These are phyloP conservation scores for Pterocles orientalis DNA, from an alignment of 2,113 vertebrate species.

Conservation along the genomic window DNA sequence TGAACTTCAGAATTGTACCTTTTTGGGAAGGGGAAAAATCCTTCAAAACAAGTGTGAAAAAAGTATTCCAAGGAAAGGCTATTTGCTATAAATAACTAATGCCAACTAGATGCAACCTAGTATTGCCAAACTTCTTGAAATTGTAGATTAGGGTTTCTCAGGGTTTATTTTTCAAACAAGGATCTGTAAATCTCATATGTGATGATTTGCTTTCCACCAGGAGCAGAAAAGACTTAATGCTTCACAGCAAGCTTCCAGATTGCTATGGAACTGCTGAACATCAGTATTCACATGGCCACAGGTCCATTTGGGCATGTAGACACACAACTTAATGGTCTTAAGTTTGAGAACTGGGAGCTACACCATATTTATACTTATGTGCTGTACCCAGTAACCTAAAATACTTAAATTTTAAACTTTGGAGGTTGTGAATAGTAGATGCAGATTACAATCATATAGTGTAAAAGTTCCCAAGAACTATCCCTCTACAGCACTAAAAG, in stretches of 20 bases:
- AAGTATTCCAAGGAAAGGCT: neutral
- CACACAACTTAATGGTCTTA: neutral
- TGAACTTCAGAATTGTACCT: conserved; percentile 58
- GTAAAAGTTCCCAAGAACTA: neutral
- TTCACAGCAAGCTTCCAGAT: neutral
- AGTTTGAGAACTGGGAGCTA: neutral
- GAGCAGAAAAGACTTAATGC: neutral
- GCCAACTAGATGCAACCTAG: neutral
- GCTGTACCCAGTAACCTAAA: neutral
- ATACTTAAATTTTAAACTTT: neutral
- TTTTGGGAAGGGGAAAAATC: neutral
- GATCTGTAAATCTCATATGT: neutral
- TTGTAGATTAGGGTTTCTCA: neutral
- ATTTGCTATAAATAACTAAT: neutral
- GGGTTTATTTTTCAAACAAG: neutral
- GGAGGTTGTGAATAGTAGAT: neutral
- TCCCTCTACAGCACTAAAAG: neutral
- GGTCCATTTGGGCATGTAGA: neutral
- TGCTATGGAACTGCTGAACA: neutral
- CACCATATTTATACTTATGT: neutral
- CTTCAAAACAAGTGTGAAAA: conserved; percentile 38
- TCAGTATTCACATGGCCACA: neutral
- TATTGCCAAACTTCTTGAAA: neutral
- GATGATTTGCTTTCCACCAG: neutral
- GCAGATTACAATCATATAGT: neutral